Conservation (phyloP, 2,888 invertebrate species). For the Brachyopa scutellaris region DNA sequence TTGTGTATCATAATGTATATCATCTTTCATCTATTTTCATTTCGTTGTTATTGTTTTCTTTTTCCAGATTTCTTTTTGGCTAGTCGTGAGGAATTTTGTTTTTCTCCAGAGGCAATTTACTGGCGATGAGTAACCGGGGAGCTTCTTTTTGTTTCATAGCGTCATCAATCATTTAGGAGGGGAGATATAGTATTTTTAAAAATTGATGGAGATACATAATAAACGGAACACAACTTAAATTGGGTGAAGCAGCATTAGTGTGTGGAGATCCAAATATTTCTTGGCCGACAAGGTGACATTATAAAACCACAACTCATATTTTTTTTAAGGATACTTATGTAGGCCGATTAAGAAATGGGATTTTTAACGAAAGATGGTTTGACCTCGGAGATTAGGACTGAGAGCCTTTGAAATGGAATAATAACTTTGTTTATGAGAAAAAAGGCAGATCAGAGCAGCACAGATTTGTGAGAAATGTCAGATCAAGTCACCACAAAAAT, state of each 20-base stretch:
- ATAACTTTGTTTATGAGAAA: no score
- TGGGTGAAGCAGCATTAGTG: neutral
- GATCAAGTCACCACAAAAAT: no score
- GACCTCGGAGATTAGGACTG: no score
- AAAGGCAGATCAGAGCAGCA: no score
- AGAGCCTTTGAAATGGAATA: no score
- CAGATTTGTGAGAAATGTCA: no score
- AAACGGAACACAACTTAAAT: neutral
- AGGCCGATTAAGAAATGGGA: no score
- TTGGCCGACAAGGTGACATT: neutral
- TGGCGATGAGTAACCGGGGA: neutral
- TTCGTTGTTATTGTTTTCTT: neutral
- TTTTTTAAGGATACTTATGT: no score
- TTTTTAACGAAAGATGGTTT: no score
- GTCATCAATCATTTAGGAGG: slow-evolving; percentile 8
- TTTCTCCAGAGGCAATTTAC: neutral
- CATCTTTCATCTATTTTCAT: slow-evolving; percentile 35
- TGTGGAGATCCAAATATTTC: neutral
- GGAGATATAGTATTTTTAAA: neutral
- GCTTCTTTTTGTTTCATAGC: neutral
- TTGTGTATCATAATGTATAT: neutral
- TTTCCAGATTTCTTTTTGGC: neutral
- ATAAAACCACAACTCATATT: no score
- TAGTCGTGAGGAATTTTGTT: neutral
- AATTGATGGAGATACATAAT: slow-evolving; percentile 6